Percentiles rank a stretch among this genome's conserved stretches.
phyloP scores from a whole-genome alignment of 2,113 vertebrate genomes.

The Pollimyrus isidori region DNA sequence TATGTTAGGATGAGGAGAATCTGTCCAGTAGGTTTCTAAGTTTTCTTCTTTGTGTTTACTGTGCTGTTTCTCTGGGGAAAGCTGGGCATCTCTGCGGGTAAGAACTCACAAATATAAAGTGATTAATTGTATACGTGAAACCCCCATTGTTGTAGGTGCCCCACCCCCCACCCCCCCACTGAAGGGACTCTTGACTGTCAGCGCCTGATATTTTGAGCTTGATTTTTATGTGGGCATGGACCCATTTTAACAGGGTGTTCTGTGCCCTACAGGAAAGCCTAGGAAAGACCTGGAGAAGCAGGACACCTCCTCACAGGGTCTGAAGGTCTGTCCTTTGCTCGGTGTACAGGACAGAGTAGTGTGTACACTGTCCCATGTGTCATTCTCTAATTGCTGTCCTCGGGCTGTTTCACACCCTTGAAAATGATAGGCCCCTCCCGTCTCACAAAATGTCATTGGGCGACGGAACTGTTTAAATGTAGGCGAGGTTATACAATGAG shows the following conservation, averaged over 20 bases:
- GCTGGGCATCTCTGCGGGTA: background rate
- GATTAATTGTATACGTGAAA: background rate
- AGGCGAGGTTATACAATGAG: background rate
- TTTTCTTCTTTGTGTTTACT: background rate
- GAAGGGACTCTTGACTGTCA: background rate
- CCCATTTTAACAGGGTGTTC: background rate
- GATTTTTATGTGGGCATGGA: background rate
- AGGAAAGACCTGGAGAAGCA: background rate
- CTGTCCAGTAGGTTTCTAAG: background rate
- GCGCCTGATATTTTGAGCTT: background rate
- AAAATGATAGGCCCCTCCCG: background rate
- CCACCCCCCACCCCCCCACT: too few relatives aligned
- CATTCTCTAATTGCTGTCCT: background rate
- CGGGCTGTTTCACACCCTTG: background rate
- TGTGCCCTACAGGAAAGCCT: background rate
- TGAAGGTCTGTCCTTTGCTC: background rate
- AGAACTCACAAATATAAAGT: background rate
- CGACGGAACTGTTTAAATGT: background rate
- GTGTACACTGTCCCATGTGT: background rate
- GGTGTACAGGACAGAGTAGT: background rate
- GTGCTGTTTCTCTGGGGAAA: background rate
- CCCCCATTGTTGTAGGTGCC: background rate
- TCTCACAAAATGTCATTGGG: background rate
- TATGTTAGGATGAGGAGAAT: background rate
- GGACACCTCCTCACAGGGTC: background rate